Percentiles rank a stretch among this genome's conserved stretches.
phyloP scores from a whole-genome alignment of 2,888 invertebrate genomes.

The Andrena fulva region DNA sequence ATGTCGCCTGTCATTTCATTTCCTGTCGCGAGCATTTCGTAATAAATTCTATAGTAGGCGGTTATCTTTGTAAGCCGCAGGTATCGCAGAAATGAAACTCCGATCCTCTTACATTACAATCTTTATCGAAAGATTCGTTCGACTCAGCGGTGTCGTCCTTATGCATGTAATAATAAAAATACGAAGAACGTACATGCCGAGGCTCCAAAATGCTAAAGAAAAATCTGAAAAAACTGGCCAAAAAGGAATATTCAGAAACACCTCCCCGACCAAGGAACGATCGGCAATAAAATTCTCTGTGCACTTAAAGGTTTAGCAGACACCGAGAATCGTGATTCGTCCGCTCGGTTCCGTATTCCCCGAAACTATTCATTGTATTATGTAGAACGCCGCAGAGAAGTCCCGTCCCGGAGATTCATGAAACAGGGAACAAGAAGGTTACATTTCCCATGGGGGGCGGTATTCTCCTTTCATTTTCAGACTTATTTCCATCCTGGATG shows the following conservation, averaged over 20 bases:
- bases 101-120: conserved; percentile 42
- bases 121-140: background rate
- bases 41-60: conserved; percentile 41
- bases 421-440: conserved; percentile 67
- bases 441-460: conserved; percentile 75
- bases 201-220: background rate
- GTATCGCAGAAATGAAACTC: conserved; percentile 37
- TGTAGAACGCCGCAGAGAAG: conserved; percentile 39
- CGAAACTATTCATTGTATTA: conserved; percentile 24
- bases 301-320: background rate
- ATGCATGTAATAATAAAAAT: background rate
- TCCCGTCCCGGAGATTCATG: conserved; percentile 58
- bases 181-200: background rate
- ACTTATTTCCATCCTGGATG: conserved; percentile 68
- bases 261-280: too few relatives aligned
- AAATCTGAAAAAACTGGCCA: background rate
- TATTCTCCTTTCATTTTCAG: conserved; percentile 66
- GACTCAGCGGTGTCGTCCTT: too few relatives aligned
- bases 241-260: too few relatives aligned
- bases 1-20: conserved; percentile 25
- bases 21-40: conserved; percentile 15
- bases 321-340: background rate
- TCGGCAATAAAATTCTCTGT: too few relatives aligned
- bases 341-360: conserved; percentile 18
- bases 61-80: conserved; percentile 24